These are phyloP conservation scores for Galaxias olidus DNA, from an alignment of 2,797 vertebrate species.

Conservation along the genomic window DNA sequence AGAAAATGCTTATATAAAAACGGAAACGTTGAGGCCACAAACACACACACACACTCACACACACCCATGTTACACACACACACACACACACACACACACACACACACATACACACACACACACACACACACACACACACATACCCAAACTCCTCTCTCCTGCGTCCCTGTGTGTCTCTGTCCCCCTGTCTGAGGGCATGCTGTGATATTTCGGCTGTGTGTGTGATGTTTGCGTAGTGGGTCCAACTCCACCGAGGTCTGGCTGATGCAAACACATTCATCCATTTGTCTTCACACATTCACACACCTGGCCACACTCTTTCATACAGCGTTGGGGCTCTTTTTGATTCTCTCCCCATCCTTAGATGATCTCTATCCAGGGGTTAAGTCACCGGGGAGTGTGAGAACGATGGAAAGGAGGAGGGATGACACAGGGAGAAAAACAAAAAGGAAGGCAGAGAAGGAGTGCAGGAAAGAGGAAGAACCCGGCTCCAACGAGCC, in stretches of 20 bases:
- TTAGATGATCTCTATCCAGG: constrained; percentile 4
- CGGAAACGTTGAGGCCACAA: no score
- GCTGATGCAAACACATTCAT: constrained; percentile 24
- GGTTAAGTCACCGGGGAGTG: constrained; percentile 6
- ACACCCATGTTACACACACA: no score
- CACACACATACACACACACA: no score
- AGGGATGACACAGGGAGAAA: background rate
- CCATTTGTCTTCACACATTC: constrained; percentile 33
- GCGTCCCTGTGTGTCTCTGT: constrained; percentile 18
- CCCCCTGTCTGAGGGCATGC: constrained; percentile 47
- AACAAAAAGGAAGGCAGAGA: background rate
- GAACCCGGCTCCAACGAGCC: background rate
- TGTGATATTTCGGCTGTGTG: constrained; percentile 63
- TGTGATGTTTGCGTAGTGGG: constrained; percentile 54
- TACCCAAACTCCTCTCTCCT: background rate
- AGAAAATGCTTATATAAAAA: no score
- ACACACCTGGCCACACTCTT: background rate
- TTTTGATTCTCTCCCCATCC: background rate
- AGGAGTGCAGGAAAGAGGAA: background rate
- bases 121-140: no score
- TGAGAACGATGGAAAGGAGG: background rate
- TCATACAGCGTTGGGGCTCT: background rate
- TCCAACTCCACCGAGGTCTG: constrained; percentile 22
- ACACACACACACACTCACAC: no score
- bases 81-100: background rate